Evolutionary conservation across 2,113 vertebrate genomes (phyloP).

Genomic region (Balaeniceps rex): DNA sequence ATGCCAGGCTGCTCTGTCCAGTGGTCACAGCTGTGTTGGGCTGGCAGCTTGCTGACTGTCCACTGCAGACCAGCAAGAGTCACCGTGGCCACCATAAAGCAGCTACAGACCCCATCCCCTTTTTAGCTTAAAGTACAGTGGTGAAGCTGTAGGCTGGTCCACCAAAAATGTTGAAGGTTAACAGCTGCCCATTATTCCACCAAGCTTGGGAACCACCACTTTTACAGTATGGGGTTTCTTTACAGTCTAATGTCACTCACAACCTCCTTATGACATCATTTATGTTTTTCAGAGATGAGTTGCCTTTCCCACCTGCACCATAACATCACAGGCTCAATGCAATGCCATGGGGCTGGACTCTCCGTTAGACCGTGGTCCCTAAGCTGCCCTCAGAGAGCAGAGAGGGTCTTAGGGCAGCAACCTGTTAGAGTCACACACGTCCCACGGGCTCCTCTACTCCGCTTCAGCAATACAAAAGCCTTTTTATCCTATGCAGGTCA

Average conservation of each 20-base stretch:
- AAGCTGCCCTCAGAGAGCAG: not conserved
- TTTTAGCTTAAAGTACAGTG: not conserved
- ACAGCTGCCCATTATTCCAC: not conserved
- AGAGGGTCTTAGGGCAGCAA: not conserved
- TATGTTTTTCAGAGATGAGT: not conserved
- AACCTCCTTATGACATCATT: not conserved
- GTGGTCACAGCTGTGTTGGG: not conserved
- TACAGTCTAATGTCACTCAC: not conserved
- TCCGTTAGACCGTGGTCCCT: not conserved
- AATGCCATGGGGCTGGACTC: not conserved
- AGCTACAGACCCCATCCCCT: not conserved
- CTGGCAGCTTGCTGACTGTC: not conserved
- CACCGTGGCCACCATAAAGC: accelerated
- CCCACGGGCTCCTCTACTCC: not conserved
- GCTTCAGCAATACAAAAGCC: not conserved
- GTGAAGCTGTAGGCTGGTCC: not conserved
- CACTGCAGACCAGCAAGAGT: not conserved
- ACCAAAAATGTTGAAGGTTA: not conserved
- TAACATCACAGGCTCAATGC: not conserved
- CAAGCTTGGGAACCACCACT: not conserved
- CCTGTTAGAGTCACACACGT: accelerated
- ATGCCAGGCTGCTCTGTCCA: not conserved
- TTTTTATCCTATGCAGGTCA: not conserved
- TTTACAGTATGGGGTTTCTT: not conserved
- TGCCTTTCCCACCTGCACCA: not conserved